Conservation (phyloP, 2,888 invertebrate genomes). For the Chrysodeixis includens region DNA sequence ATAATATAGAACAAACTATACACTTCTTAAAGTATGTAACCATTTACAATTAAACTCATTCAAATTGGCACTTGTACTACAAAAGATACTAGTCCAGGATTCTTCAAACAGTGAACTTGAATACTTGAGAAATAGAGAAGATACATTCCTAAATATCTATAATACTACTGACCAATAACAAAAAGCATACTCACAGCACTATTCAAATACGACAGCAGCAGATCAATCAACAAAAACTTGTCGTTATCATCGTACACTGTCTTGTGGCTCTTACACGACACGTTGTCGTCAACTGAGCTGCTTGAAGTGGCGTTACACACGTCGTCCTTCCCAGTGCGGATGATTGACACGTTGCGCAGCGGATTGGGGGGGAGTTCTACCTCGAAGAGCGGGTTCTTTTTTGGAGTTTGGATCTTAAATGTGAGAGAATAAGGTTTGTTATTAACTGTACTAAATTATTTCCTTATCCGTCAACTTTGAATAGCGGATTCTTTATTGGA, state of each 20-base stretch:
- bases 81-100: too few relatives aligned
- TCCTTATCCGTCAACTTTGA: too few relatives aligned
- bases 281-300: slow-evolving; percentile 77
- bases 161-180: too few relatives aligned
- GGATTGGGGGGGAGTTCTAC: slow-evolving; percentile 78
- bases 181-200: slow-evolving; percentile 91
- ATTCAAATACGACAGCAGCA: slow-evolving; percentile 90
- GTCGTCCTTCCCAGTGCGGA: slow-evolving; percentile 72
- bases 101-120: too few relatives aligned
- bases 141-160: too few relatives aligned
- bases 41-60: too few relatives aligned
- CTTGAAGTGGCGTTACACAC: slow-evolving; percentile 63
- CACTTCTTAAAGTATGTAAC: too few relatives aligned
- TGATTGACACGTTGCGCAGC: slow-evolving; percentile 78
- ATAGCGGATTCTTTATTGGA: slow-evolving; percentile 85
- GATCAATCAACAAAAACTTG: slow-evolving; percentile 89
- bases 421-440: neutral
- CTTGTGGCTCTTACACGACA: slow-evolving; percentile 78
- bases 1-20: too few relatives aligned
- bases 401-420: slow-evolving; percentile 76
- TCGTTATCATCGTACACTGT: slow-evolving; percentile 86
- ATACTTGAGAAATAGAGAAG: too few relatives aligned
- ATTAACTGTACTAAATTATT: neutral
- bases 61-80: too few relatives aligned
- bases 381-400: slow-evolving; percentile 86